Percentiles rank a stretch among this genome's conserved stretches.
phyloP scores from a whole-genome alignment of 1,140 invertebrate species.

The Harlomillsia oculata region DNA sequence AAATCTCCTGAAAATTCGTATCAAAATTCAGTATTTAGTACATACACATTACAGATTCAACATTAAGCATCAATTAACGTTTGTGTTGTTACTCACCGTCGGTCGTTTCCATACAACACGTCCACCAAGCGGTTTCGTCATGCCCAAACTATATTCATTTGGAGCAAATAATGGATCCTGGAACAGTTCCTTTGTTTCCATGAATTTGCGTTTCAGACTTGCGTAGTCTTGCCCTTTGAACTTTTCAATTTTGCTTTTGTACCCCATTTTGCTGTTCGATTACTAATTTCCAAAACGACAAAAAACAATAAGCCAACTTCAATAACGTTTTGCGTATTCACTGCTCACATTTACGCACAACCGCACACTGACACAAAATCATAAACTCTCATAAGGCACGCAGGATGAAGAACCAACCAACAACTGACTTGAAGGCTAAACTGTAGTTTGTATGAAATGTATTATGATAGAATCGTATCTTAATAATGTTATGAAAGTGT shows the following conservation, averaged over 20 bases:
- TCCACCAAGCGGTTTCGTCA: constrained; percentile 16
- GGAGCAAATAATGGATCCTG: constrained; percentile 45
- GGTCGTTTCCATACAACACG: constrained; percentile 33
- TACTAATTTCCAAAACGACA: too few relatives aligned
- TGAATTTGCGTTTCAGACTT: constrained; percentile 18
- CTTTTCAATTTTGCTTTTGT: constrained; percentile 6
- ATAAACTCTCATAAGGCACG: too few relatives aligned
- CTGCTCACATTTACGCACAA: too few relatives aligned
- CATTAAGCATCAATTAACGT: not conserved
- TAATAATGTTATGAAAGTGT: too few relatives aligned
- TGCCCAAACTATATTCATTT: constrained; percentile 36
- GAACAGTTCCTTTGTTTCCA: constrained; percentile 38
- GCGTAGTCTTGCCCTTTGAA: constrained; percentile 29
- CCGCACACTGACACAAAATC: too few relatives aligned
- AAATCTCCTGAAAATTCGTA: constrained; percentile 45
- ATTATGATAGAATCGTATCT: too few relatives aligned
- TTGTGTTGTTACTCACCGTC: constrained; percentile 18
- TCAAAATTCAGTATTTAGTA: too few relatives aligned
- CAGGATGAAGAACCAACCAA: too few relatives aligned
- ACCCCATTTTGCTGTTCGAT: not conserved
- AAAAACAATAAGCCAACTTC: too few relatives aligned
- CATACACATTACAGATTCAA: not conserved
- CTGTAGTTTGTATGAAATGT: too few relatives aligned
- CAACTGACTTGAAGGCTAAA: too few relatives aligned
- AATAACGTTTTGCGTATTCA: too few relatives aligned